Conservation (phyloP, 2,797 vertebrate genomes). For the Enteromius anoplus region DNA sequence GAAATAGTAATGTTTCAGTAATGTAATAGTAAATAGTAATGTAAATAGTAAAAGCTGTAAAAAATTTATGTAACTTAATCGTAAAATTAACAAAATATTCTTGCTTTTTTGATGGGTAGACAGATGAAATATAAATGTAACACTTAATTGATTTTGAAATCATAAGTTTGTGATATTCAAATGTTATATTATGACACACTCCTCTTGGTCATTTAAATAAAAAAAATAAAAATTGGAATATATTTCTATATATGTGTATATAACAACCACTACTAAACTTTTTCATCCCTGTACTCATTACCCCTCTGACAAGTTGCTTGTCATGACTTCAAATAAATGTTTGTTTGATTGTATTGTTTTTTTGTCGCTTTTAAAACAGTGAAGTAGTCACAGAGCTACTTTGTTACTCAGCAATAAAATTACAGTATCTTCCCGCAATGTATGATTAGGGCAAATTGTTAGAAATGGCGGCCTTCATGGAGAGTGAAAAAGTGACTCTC, state of each 20-base stretch:
- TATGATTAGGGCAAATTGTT: conserved; percentile 29
- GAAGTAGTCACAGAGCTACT: background rate
- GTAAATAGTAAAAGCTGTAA: too few relatives aligned
- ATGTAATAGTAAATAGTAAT: too few relatives aligned
- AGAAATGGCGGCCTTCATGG: conserved; percentile 38
- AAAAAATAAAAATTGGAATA: background rate
- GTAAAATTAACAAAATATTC: background rate
- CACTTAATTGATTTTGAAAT: background rate
- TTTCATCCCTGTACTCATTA: conserved; percentile 5
- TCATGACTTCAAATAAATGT: background rate
- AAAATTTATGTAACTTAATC: too few relatives aligned
- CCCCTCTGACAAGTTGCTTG: background rate
- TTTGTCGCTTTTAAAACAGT: background rate
- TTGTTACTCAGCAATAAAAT: conserved; percentile 36
- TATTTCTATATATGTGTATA: background rate
- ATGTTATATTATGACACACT: background rate
- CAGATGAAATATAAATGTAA: background rate
- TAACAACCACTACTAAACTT: background rate
- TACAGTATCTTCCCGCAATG: conserved; percentile 10
- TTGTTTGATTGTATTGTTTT: background rate
- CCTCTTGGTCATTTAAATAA: background rate
- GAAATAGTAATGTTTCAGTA: background rate
- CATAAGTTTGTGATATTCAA: background rate
- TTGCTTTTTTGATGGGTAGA: background rate
- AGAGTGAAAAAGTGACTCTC: conserved; percentile 40